phyloP scores from a whole-genome alignment of 2,888 invertebrate species.

The Saturnia japonica region DNA sequence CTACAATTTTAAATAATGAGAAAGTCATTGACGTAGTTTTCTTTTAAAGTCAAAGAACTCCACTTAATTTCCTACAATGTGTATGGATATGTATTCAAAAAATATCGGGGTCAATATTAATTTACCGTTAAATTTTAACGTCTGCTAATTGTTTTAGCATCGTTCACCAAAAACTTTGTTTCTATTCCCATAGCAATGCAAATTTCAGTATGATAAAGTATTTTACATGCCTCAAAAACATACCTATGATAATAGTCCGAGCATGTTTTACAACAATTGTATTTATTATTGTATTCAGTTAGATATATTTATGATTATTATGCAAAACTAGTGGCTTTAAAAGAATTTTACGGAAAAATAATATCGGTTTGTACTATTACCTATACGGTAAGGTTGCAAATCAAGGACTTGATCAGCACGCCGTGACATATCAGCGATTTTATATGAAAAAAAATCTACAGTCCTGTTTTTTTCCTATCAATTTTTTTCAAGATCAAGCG shows the following conservation, averaged over 20 bases:
- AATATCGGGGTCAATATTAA: not conserved
- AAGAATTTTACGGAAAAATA: too few relatives aligned
- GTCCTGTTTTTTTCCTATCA: too few relatives aligned
- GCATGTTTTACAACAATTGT: not conserved
- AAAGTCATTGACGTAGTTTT: too few relatives aligned
- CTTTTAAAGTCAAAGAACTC: not conserved
- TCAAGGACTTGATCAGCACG: too few relatives aligned
- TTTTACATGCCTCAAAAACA: not conserved
- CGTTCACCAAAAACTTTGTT: not conserved
- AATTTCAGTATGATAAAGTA: not conserved
- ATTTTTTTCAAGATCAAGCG: too few relatives aligned
- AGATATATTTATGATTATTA: too few relatives aligned
- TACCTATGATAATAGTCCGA: not conserved
- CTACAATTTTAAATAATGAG: not conserved
- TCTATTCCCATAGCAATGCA: not conserved
- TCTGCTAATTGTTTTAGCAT: not conserved
- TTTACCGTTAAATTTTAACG: slow-evolving; percentile 2
- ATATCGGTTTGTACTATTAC: too few relatives aligned
- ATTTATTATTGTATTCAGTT: not conserved
- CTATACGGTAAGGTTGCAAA: too few relatives aligned
- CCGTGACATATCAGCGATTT: too few relatives aligned
- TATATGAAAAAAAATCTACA: too few relatives aligned
- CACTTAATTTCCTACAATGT: not conserved
- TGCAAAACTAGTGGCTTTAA: too few relatives aligned
- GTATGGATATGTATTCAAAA: not conserved